phyloP scores from a whole-genome alignment of 2,888 invertebrate species.

The Sinhomidia bicolor region DNA sequence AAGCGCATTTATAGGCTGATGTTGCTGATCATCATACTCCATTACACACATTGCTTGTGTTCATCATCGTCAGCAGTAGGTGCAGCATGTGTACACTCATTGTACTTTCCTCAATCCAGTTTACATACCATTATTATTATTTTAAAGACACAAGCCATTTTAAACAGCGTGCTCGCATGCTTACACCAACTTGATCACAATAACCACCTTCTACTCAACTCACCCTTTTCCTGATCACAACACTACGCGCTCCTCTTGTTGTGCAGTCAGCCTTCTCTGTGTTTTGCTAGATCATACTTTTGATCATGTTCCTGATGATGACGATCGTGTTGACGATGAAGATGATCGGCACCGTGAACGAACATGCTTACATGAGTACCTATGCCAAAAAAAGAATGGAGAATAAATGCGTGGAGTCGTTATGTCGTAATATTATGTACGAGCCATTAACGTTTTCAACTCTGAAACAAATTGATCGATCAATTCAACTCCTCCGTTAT shows the following conservation, averaged over 20 bases:
- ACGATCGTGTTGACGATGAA: conserved; percentile 57
- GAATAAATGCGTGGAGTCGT: conserved; percentile 72
- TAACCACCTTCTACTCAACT: neutral
- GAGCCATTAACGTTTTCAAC: conserved; percentile 78
- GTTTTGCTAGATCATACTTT: conserved; percentile 8
- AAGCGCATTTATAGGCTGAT: neutral
- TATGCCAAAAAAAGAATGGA: conserved; percentile 29
- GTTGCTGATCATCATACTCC: conserved; percentile 46
- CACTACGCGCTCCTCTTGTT: conserved; percentile 5
- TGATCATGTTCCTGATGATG: conserved; percentile 23
- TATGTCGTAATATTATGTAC: conserved; percentile 78
- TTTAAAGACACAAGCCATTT: neutral
- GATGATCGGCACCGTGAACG: conserved; percentile 51
- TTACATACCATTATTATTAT: neutral
- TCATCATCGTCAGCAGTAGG: conserved; percentile 20
- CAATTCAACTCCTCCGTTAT: conserved; percentile 30
- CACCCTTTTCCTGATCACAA: conserved; percentile 61
- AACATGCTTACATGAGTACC: too few relatives aligned
- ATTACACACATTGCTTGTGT: conserved; percentile 69
- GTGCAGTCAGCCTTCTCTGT: neutral
- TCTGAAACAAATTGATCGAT: conserved; percentile 75
- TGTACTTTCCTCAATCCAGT: neutral
- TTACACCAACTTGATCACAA: neutral
- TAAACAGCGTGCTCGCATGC: neutral
- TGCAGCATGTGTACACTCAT: neutral